These are phyloP conservation scores for Dolichopus griseipennis DNA, from an alignment of 2,888 invertebrate genomes.

Conservation along the genomic window DNA sequence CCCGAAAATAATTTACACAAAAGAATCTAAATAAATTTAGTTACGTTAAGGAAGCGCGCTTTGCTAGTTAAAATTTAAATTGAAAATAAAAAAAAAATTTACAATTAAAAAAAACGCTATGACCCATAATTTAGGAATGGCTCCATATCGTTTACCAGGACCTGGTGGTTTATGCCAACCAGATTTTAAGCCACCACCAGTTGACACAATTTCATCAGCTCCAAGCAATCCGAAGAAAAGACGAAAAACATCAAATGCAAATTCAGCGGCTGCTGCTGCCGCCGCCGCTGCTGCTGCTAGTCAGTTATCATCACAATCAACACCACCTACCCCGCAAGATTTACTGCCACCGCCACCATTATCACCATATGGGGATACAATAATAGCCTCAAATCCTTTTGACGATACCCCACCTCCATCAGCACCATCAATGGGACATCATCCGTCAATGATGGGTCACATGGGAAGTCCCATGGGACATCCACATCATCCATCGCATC, in stretches of 20 bases:
- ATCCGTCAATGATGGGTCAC: conserved; percentile 58
- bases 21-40: not conserved
- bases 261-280: conserved; percentile 47
- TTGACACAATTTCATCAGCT: conserved; percentile 63
- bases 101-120: conserved; percentile 37
- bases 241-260: conserved; percentile 64
- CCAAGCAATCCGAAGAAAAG: conserved; percentile 82
- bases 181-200: conserved; percentile 62
- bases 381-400: conserved; percentile 90
- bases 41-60: no score
- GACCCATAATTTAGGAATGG: conserved; percentile 78
- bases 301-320: conserved; percentile 56
- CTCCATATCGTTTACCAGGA: conserved; percentile 64
- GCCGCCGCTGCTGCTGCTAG: conserved; percentile 38
- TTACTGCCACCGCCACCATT: conserved; percentile 69
- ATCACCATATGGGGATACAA: conserved; percentile 85
- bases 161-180: conserved; percentile 62
- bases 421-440: conserved; percentile 42
- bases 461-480: conserved; percentile 45
- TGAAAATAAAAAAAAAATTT: not conserved
- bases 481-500: conserved; percentile 52
- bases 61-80: no score
- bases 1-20: not conserved
- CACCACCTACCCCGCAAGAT: conserved; percentile 65
- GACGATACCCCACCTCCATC: conserved; percentile 71